Conservation (phyloP, 2,797 vertebrate species). For the Champsocephalus gunnari region DNA sequence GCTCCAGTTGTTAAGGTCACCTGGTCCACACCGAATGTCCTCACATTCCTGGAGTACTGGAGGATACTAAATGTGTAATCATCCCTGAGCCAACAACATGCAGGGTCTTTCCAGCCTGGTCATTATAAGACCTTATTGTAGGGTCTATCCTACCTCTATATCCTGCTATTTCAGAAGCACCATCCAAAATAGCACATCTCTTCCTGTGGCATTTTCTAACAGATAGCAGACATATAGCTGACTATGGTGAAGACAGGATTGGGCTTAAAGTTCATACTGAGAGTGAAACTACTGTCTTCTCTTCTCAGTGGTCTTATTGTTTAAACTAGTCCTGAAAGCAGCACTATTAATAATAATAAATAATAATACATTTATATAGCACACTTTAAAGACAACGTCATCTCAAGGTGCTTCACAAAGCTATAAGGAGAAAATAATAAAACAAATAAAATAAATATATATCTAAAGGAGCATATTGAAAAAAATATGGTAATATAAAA, state of each 20-base stretch:
- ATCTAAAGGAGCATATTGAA: too few relatives aligned
- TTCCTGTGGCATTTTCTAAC: conserved; percentile 46
- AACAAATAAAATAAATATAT: too few relatives aligned
- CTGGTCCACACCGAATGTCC: conserved; percentile 67
- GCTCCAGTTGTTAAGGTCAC: conserved; percentile 81
- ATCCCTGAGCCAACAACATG: conserved; percentile 72
- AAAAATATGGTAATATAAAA: too few relatives aligned
- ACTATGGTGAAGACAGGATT: conserved; percentile 12
- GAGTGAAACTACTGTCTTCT: conserved; percentile 14
- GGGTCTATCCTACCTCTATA: conserved; percentile 63
- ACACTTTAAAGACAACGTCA: too few relatives aligned
- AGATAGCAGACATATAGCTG: conserved; percentile 37
- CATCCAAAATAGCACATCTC: conserved; percentile 55
- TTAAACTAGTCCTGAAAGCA: background rate
- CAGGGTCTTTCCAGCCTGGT: conserved; percentile 61
- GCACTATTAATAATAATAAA: background rate
- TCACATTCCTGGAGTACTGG: conserved; percentile 63
- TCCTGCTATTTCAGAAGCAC: conserved; percentile 66
- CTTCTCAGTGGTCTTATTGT: background rate
- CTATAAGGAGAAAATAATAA: too few relatives aligned
- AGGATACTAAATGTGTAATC: conserved; percentile 83
- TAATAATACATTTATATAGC: too few relatives aligned
- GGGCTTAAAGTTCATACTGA: conserved; percentile 32
- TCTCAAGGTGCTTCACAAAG: too few relatives aligned
- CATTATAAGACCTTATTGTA: conserved; percentile 73